A percentile compares a stretch with the other conserved stretches of the same genome.
phyloP scores from a whole-genome alignment of 2,113 vertebrate species.

The Ammodytes dubius region DNA sequence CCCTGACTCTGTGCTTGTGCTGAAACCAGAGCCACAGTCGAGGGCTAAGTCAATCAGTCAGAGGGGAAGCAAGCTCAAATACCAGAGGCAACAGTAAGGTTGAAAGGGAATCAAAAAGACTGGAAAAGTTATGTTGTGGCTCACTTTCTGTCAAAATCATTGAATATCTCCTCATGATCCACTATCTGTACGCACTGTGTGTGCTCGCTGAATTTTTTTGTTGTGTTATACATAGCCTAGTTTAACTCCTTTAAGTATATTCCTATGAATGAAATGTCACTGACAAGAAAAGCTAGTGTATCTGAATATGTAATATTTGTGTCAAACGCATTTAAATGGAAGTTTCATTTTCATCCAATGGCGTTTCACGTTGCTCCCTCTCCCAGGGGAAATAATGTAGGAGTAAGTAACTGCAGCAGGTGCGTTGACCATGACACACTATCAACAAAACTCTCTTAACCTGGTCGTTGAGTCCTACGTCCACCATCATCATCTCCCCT shows the following conservation, averaged over 20 bases:
- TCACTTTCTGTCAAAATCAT: no score
- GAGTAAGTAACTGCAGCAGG: no score
- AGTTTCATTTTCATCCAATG: no score
- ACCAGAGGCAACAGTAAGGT: not conserved
- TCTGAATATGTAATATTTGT: not conserved
- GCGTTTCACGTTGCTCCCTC: not conserved
- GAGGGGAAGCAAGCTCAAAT: conserved; percentile 18
- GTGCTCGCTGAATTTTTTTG: no score
- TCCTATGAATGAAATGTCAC: not conserved
- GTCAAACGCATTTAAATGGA: not conserved
- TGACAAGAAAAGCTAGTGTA: not conserved
- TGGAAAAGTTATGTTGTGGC: not conserved
- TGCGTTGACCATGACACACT: not conserved
- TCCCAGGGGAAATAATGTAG: not conserved
- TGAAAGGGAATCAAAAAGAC: not conserved
- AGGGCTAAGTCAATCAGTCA: conserved; percentile 23
- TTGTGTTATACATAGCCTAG: no score
- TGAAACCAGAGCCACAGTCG: conserved; percentile 62
- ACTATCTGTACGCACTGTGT: no score
- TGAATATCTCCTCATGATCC: no score
- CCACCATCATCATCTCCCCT: conserved; percentile 95
- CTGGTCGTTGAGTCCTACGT: conserved; percentile 95
- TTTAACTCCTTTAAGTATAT: not conserved
- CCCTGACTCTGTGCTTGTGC: conserved; percentile 44
- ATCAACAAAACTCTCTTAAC: conserved; percentile 67